A percentile compares a stretch with the other conserved stretches of the same genome.
Conservation (phyloP, 1,140 invertebrate species). For the Brachystomella parvula region DNA sequence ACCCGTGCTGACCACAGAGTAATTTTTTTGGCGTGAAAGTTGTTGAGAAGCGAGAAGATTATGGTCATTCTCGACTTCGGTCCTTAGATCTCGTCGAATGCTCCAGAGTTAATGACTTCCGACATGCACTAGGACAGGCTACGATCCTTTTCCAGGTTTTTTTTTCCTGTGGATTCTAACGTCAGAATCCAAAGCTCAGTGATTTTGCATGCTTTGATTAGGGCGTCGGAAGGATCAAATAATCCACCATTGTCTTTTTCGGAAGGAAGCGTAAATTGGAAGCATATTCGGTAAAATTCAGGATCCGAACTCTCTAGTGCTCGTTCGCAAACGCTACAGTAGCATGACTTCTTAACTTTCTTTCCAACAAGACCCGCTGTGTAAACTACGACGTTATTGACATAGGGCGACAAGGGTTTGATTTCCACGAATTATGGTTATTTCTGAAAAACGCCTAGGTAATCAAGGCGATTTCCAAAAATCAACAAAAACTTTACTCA, state of each 20-base stretch:
- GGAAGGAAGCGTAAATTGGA: neutral
- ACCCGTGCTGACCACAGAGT: no score
- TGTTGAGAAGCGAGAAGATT: no score
- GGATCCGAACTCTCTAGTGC: neutral
- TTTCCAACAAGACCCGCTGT: constrained; percentile 36
- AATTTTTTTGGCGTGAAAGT: no score
- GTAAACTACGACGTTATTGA: constrained; percentile 39
- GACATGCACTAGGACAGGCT: no score
- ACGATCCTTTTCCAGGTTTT: no score
- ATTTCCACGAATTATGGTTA: no score
- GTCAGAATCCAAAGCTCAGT: neutral
- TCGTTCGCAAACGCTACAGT: neutral
- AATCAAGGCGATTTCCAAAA: no score
- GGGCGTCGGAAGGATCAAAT: neutral
- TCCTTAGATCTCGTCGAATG: no score
- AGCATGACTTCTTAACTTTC: neutral
- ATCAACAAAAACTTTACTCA: no score
- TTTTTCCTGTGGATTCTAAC: neutral
- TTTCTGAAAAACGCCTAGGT: no score
- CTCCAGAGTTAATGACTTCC: no score
- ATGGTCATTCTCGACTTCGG: no score
- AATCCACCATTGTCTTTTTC: constrained; percentile 11
- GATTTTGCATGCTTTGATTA: constrained; percentile 1
- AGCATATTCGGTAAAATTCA: neutral
- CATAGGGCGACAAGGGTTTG: constrained; percentile 40